Evolutionary conservation across 92 coral and sea anemone species (phyloP), one percentile per base, ranked within the genome.

Genomic region (Paramuricea clavata): DNA sequence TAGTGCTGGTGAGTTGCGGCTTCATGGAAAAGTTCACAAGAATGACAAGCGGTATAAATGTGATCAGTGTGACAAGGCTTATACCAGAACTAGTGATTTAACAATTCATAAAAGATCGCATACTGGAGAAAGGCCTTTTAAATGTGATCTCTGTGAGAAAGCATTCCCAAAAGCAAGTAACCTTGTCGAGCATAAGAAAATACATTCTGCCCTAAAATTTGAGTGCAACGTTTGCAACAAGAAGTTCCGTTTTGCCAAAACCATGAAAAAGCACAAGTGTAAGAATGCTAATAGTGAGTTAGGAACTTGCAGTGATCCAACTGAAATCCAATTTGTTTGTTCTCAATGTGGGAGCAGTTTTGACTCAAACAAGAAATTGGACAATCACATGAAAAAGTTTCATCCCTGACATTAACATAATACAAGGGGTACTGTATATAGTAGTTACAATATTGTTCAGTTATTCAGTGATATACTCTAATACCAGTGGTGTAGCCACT

Each of bases 151-250:
- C 12, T 74, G 81, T 49, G 27, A 50, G 33, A 74, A 23, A 47
- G 57, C 59, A 5, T 74, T 74, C 41, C 35, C 41, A 65, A 65
- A 65, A 33, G 72, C 72, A 28, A 65, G 72, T 32, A 16, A 30
- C 35, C 22, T 65, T 3, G 72, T 33, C 15, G 41, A 65, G 10
- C 72, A 65, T 19, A 65, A 65, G 41, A 33, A 65, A 32, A 65
- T 41, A 28, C 72, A 65, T 32, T 16, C 39, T 6, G 31, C 27
- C 3, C 41, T 8, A 15, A 72, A 72, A 72, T 72, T 22, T 26
- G 78, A 72, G 22, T 72, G 78, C 33, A 44, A 72, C 13, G 78
- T 72, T 72, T 72, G 78, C 78, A 44, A 44, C 9, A 72, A 72
- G 56, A 41, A 23, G 36, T 44, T 72, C 41, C 28, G 52, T 72